phyloP scores from a whole-genome alignment of 2,797 vertebrate species.

The Alauda arvensis region DNA sequence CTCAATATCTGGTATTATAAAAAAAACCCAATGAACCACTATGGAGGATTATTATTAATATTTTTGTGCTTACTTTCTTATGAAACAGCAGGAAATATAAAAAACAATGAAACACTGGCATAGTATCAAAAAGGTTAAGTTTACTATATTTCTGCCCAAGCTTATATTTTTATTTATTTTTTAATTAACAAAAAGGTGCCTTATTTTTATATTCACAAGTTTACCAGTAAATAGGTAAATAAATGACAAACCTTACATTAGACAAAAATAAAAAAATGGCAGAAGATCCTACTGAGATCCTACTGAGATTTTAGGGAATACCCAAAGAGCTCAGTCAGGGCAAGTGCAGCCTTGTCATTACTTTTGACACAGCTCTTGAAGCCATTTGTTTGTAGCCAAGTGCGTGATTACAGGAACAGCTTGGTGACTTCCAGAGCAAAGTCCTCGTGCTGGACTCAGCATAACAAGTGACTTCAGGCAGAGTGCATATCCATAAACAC shows the following conservation, averaged over 20 bases:
- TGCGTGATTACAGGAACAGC: not conserved
- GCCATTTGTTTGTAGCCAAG: not conserved
- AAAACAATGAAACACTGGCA: not conserved
- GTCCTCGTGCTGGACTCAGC: not conserved
- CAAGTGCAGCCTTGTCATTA: not conserved
- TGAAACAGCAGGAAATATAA: not conserved
- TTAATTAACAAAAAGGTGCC: accelerated
- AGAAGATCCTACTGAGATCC: not conserved
- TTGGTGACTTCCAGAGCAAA: not conserved
- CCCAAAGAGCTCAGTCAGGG: not conserved
- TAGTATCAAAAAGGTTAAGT: not conserved
- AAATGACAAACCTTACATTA: accelerated
- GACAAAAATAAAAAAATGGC: not conserved
- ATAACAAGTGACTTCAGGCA: not conserved
- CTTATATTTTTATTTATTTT: not conserved
- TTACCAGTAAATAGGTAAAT: not conserved
- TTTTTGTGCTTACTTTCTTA: not conserved
- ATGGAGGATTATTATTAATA: not conserved
- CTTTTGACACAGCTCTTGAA: not conserved
- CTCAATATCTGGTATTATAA: not conserved
- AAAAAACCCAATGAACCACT: not conserved
- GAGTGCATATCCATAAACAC: not conserved
- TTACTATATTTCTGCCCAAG: not conserved
- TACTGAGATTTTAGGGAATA: not conserved
- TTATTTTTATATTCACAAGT: not conserved